Evolutionary conservation across 2,797 vertebrate species (phyloP).

Genomic region (Pseudopleuronectes americanus): DNA sequence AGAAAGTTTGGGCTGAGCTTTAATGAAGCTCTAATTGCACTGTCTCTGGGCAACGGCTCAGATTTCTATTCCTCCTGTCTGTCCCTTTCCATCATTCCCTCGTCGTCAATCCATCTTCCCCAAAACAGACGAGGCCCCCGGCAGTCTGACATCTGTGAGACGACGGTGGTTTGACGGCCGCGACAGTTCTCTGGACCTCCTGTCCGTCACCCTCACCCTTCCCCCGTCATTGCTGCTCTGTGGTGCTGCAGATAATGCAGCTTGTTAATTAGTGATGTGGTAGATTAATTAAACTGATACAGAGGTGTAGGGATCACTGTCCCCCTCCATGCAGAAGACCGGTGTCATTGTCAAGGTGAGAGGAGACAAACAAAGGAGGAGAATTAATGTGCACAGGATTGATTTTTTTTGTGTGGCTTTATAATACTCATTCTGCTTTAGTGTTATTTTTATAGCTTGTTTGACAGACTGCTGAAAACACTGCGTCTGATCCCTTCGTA

Average conservation of each 20-base stretch:
- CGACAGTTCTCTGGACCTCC: constrained; percentile 54
- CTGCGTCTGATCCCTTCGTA: neutral
- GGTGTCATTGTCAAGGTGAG: constrained; percentile 75
- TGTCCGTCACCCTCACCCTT: constrained; percentile 54
- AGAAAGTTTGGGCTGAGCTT: constrained; percentile 26
- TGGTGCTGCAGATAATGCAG: constrained; percentile 61
- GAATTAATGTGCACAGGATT: constrained; percentile 41
- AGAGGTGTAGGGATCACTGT: constrained; percentile 51
- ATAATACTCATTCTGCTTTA: constrained; percentile 13
- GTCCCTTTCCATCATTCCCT: constrained; percentile 45
- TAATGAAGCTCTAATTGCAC: constrained; percentile 48
- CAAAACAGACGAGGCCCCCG: neutral
- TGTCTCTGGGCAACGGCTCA: constrained; percentile 41
- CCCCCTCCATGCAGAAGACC: constrained; percentile 24
- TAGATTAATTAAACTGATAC: constrained; percentile 80
- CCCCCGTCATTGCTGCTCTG: constrained; percentile 47
- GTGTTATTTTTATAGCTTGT: constrained; percentile 6
- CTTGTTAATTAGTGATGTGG: constrained; percentile 80
- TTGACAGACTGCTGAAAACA: constrained; percentile 17
- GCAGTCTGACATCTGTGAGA: constrained; percentile 46
- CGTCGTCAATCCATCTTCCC: constrained; percentile 43
- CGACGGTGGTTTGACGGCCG: constrained; percentile 42
- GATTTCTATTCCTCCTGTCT: constrained; percentile 40
- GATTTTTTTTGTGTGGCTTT: constrained; percentile 37
- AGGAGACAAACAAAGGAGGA: constrained; percentile 54